Conservation (phyloP, 2,797 vertebrate species). For the Chromobotia macracanthus region DNA sequence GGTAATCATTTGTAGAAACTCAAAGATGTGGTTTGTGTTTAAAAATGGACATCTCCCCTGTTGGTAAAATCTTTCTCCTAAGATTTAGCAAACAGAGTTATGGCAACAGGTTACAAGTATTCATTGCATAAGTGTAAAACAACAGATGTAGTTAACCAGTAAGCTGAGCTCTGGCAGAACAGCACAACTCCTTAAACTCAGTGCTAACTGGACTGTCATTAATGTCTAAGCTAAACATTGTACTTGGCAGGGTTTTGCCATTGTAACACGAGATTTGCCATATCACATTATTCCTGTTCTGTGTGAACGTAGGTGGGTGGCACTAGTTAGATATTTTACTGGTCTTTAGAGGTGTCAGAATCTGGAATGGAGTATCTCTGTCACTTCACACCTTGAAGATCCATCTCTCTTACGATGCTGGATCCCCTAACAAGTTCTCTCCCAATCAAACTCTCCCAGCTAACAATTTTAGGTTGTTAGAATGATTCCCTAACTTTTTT, state of each 20-base stretch:
- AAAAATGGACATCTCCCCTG: constrained; percentile 48
- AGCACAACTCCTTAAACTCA: constrained; percentile 64
- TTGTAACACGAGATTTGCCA: constrained; percentile 61
- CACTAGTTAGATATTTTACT: constrained; percentile 24
- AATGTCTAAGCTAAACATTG: constrained; percentile 60
- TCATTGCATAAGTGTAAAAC: constrained; percentile 60
- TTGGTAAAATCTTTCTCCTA: constrained; percentile 53
- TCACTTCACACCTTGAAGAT: constrained; percentile 5
- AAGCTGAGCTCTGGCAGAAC: constrained; percentile 70
- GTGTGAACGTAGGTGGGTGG: constrained; percentile 34
- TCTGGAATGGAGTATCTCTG: not conserved
- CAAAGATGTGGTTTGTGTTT: constrained; percentile 51
- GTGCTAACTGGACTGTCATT: constrained; percentile 71
- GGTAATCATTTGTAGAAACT: constrained; percentile 50
- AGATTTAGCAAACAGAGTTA: constrained; percentile 9
- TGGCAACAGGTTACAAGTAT: constrained; percentile 58
- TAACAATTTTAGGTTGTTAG: no score
- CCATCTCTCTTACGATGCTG: not conserved
- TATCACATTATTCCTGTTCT: constrained; percentile 45
- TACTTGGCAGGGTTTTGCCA: constrained; percentile 54
- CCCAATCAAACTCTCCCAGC: not conserved
- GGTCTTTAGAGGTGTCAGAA: not conserved
- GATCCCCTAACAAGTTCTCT: constrained; percentile 13
- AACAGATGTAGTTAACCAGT: constrained; percentile 63
- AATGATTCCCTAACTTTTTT: not conserved